phyloP scores from a whole-genome alignment of 2,113 vertebrate genomes.

The Uropsilus gracilis region DNA sequence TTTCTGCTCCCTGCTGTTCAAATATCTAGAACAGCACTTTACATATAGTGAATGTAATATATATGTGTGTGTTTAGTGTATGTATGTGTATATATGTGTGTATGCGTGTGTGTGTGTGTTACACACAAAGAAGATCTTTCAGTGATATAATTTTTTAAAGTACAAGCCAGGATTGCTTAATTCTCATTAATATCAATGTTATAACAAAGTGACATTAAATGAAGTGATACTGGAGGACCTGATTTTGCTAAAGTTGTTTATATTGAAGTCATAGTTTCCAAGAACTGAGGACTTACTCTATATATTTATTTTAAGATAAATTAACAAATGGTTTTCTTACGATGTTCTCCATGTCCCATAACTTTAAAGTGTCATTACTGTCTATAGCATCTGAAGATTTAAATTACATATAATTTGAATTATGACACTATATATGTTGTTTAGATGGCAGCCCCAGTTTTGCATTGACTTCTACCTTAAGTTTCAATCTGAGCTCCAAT shows the following conservation, averaged over 20 bases:
- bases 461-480: background rate
- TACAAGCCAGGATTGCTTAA: no score
- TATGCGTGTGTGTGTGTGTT: no score
- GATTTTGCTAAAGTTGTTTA: background rate
- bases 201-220: background rate
- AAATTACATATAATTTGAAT: background rate
- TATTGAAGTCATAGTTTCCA: background rate
- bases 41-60: background rate
- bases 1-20: background rate
- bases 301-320: background rate
- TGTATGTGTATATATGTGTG: background rate
- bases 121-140: no score
- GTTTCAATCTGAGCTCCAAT: background rate
- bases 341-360: background rate
- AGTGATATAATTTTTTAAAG: no score
- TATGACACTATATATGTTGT: background rate
- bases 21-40: background rate
- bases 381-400: constrained; percentile 12
- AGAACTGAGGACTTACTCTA: background rate
- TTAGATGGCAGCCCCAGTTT: background rate
- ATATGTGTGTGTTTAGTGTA: background rate
- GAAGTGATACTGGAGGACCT: background rate
- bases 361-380: background rate
- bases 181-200: no score
- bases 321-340: background rate